Base-by-base conservation (phyloP, 2,888 invertebrate genomes). In the Cyclophora punctaria region DNA sequence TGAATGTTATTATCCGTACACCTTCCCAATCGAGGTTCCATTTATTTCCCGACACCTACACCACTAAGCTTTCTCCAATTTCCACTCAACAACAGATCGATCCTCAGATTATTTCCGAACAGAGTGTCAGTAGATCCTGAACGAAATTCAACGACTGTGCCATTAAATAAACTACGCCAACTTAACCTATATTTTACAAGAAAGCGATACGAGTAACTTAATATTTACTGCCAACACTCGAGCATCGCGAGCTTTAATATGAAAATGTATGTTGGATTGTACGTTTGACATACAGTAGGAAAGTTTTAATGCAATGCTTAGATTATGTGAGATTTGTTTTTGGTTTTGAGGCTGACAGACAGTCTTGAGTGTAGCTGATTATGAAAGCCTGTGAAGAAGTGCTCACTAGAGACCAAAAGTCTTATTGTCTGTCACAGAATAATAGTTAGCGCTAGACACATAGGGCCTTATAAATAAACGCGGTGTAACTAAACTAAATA, bases 121-220 rank as follows among this genome's bases (percentile, higher is more conserved):
- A 60, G 64, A 62, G 66, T 66, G 67, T 67, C 69, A 66, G 70
- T 60, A 55, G 63, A 73, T 63, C 69, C 64, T 50, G 52, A 46
- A 59, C 57, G 53, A 67, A 75, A 72, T 62, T 71, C 69, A 74
- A 62, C 71, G 76, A 75, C 69, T 67, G 69, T 55, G 67, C 72
- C 73, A 75, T 75, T 77, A 75, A 78, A 77, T 75, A 71, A 77
- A 75, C 73, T 74, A 73, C 66, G 63, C 65, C 45, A 80, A 82
- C 76, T 82, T 80, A 57, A 62, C 66, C 73, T 66, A 80, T 80
- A 80, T 80, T 78, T 82, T 71, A 77, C 68, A 63, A 66, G 76
- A 61, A 73, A 66, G 60, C 73, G 66, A 80, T 75, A 75, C 75
- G 59, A 59, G 58, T 51, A 66, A 73, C 67, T 73, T 78, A 66